Percentiles rank a stretch among this genome's conserved stretches.
These are phyloP conservation scores for Catharus ustulatus DNA, from an alignment of 2,797 vertebrate species.

Conservation along the genomic window DNA sequence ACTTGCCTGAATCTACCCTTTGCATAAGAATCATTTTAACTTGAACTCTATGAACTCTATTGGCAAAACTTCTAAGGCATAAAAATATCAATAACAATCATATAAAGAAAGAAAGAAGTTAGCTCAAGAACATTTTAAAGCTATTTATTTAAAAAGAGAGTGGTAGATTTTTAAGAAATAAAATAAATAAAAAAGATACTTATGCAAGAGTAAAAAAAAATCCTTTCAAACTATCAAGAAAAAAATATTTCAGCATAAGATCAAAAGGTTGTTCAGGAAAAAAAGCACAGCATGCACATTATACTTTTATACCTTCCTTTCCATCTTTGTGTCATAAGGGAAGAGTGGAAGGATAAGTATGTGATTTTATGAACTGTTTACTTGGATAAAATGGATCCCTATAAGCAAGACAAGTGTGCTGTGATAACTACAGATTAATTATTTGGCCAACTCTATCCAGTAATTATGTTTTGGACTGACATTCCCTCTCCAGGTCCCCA, in stretches of 20 bases:
- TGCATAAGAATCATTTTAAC: conserved; percentile 22
- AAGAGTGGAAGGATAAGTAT: not conserved
- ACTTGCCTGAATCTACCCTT: conserved; percentile 22
- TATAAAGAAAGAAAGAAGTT: not conserved
- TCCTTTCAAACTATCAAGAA: not conserved
- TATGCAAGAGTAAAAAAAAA: not conserved
- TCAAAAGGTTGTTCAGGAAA: not conserved
- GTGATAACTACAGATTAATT: not conserved
- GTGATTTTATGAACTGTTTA: not conserved
- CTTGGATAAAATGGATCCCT: not conserved
- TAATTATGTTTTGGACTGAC: not conserved
- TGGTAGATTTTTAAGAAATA: not conserved
- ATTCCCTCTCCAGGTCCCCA: not conserved
- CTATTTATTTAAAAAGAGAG: not conserved
- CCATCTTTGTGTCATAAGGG: not conserved
- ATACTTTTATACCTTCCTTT: not conserved
- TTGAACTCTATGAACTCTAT: conserved; percentile 28
- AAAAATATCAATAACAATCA: not conserved
- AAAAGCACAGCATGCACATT: not conserved
- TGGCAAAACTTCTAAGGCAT: conserved; percentile 50
- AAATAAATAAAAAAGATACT: not conserved
- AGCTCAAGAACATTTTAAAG: not conserved
- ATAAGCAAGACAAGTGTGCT: not conserved
- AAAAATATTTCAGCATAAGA: not conserved
- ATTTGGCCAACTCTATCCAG: not conserved